Evolutionary conservation across 2,797 vertebrate species (phyloP).

Genomic region (Astyanax mexicanus): DNA sequence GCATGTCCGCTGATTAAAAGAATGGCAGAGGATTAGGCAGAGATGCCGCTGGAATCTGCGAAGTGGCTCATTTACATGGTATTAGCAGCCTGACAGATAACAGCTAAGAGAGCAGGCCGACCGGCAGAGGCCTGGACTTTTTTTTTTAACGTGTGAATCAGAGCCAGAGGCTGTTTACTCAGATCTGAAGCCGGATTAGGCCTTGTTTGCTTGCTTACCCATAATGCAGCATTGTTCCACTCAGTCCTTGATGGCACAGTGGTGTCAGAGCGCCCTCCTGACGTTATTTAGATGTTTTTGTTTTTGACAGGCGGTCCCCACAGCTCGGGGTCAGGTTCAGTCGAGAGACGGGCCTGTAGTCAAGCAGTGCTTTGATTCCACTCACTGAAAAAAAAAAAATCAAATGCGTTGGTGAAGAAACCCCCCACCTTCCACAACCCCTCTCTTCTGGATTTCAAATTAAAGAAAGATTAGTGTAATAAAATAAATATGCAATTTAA

Average conservation of each 20-base stretch:
- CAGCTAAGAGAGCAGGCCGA: constrained; percentile 72
- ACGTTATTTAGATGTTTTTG: constrained; percentile 32
- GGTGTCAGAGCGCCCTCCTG: constrained; percentile 11
- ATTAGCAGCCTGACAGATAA: constrained; percentile 82
- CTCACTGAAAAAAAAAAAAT: background rate
- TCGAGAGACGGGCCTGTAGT: background rate
- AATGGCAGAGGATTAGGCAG: constrained; percentile 90
- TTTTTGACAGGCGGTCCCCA: constrained; percentile 39
- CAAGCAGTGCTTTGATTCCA: constrained; percentile 11
- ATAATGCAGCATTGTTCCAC: constrained; percentile 75
- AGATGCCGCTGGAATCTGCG: constrained; percentile 75
- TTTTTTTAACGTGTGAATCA: constrained; percentile 77
- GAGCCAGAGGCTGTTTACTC: constrained; percentile 82
- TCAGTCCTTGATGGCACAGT: constrained; percentile 68
- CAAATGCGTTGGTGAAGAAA: background rate
- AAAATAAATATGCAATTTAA: no score
- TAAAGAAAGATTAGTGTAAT: background rate
- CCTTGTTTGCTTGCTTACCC: constrained; percentile 80
- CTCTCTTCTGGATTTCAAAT: background rate
- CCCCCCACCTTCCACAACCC: no score
- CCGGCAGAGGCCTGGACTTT: constrained; percentile 76
- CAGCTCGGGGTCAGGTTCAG: constrained; percentile 22
- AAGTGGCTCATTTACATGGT: constrained; percentile 86
- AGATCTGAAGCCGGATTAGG: constrained; percentile 82
- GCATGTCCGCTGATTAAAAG: constrained; percentile 95